Conservation (phyloP, 2,888 invertebrate genomes). For the Conus canariensis region DNA sequence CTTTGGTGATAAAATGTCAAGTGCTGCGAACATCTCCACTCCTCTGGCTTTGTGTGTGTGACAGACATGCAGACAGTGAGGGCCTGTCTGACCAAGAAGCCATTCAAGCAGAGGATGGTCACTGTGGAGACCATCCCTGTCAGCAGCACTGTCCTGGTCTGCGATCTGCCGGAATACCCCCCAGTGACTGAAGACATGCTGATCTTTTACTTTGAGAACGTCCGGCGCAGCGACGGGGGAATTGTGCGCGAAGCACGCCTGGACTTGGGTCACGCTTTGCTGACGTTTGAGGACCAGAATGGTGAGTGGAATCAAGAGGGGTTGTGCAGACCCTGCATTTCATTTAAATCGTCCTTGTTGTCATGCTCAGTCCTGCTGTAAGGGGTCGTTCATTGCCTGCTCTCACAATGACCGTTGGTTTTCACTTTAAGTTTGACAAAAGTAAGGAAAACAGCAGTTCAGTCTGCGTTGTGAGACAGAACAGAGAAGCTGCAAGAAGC, state of each 20-base stretch:
- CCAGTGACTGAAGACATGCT: constrained; percentile 23
- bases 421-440: too few species aligned
- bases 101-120: not conserved
- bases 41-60: not conserved
- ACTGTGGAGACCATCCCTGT: constrained; percentile 7
- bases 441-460: too few species aligned
- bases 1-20: too few species aligned
- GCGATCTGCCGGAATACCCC: not conserved
- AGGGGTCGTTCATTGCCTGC: too few species aligned
- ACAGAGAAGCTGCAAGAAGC: too few species aligned
- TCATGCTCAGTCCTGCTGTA: too few species aligned
- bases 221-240: constrained; percentile 12
- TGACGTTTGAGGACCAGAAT: constrained; percentile 28
- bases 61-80: not conserved
- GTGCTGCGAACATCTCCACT: too few species aligned
- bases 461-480: too few species aligned
- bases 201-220: constrained; percentile 37
- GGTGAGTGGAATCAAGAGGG: constrained; percentile 5
- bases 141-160: constrained; percentile 24
- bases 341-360: too few species aligned
- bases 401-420: too few species aligned
- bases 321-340: not conserved
- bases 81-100: constrained; percentile 1
- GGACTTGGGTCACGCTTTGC: not conserved
- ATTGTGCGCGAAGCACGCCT: constrained; percentile 8